phyloP scores from a whole-genome alignment of 1,140 invertebrate species.

The Cydia splendana region DNA sequence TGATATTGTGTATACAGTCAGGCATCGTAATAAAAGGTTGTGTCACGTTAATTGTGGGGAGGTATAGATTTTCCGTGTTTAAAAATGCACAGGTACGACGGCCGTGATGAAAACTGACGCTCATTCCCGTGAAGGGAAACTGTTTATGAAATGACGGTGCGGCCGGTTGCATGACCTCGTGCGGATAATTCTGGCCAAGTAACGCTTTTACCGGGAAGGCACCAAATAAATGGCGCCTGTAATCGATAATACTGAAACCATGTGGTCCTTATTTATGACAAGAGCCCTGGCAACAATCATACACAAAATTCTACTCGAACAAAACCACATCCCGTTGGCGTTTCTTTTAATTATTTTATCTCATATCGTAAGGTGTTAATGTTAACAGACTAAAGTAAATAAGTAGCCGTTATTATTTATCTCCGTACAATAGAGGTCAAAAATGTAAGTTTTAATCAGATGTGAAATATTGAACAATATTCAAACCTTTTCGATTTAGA shows the following conservation, averaged over 20 bases:
- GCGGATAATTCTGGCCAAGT: neutral
- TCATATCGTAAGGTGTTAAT: too few relatives aligned
- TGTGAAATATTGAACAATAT: too few relatives aligned
- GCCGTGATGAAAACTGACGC: conserved; percentile 4
- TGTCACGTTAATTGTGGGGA: neutral
- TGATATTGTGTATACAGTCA: neutral
- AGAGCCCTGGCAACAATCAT: neutral
- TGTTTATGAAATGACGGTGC: neutral
- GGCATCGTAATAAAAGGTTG: neutral
- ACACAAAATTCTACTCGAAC: neutral
- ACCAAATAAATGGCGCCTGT: neutral
- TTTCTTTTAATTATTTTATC: too few relatives aligned
- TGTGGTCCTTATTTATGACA: conserved; percentile 21
- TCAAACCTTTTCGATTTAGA: too few relatives aligned
- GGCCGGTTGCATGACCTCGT: neutral
- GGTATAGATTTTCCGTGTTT: neutral
- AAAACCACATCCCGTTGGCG: neutral
- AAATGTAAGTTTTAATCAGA: too few relatives aligned
- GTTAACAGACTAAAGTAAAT: too few relatives aligned
- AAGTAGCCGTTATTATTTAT: too few relatives aligned
- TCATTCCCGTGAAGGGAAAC: neutral
- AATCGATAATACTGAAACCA: conserved; percentile 25
- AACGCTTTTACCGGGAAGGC: conserved; percentile 13
- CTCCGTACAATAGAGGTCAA: too few relatives aligned
- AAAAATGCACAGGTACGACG: neutral